A percentile compares a stretch with the other conserved stretches of the same genome.
Conservation (phyloP, 2,888 invertebrate genomes). For the Trissoscelio sp. region DNA sequence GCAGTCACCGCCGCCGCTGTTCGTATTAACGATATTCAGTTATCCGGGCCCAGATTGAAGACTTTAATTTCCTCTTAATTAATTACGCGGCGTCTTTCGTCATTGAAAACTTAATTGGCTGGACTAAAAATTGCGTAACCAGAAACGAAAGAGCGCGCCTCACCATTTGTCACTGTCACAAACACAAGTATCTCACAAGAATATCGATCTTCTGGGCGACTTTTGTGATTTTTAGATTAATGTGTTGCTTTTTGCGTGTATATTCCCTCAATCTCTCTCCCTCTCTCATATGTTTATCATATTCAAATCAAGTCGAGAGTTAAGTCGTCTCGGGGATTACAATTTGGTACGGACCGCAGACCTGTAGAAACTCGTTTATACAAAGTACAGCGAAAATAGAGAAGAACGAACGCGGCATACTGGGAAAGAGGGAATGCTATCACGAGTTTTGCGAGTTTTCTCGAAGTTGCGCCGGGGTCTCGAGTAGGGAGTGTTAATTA, state of each 20-base stretch:
- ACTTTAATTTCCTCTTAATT: slow-evolving; percentile 79
- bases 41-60: slow-evolving; percentile 30
- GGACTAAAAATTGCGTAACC: slow-evolving; percentile 74
- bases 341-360: slow-evolving; percentile 74
- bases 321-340: slow-evolving; percentile 76
- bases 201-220: slow-evolving; percentile 78
- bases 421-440: slow-evolving; percentile 72
- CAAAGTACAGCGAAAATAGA: slow-evolving; percentile 47
- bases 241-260: slow-evolving; percentile 33
- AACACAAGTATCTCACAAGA: slow-evolving; percentile 80
- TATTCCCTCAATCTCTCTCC: no score
- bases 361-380: slow-evolving; percentile 71
- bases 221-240: slow-evolving; percentile 63
- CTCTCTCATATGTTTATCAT: slow-evolving; percentile 41
- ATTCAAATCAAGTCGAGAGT: slow-evolving; percentile 58
- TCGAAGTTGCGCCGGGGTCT: slow-evolving; percentile 75
- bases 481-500: slow-evolving; percentile 80
- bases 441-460: slow-evolving; percentile 80
- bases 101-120: slow-evolving; percentile 74
- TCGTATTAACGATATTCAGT: slow-evolving; percentile 29
- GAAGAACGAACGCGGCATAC: slow-evolving; percentile 20
- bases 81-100: slow-evolving; percentile 75
- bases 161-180: slow-evolving; percentile 82
- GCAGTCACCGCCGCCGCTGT: not conserved
- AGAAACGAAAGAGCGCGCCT: slow-evolving; percentile 78